Evolutionary conservation across 2,888 invertebrate species (phyloP).

Genomic region (Atrina japonica): DNA sequence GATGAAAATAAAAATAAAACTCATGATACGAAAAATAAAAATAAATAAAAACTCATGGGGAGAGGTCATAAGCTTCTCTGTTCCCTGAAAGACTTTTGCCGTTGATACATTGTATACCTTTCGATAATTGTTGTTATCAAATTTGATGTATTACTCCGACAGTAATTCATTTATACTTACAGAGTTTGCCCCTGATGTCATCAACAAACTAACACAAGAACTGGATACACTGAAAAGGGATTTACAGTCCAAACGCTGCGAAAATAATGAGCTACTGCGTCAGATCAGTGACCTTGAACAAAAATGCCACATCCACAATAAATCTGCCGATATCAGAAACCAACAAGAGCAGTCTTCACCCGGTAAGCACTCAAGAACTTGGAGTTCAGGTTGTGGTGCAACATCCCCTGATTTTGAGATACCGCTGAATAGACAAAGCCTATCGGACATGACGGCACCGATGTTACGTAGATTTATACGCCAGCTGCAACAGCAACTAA

Average conservation of each 20-base stretch:
- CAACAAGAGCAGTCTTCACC: background rate
- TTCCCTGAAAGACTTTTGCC: no score
- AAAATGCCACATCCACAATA: background rate
- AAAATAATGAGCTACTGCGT: slow-evolving; percentile 4
- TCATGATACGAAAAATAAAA: no score
- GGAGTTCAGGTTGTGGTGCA: slow-evolving; percentile 22
- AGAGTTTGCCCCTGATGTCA: no score
- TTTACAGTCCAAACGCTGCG: background rate
- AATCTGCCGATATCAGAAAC: background rate
- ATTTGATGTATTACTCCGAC: no score
- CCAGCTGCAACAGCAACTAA: slow-evolving; percentile 56
- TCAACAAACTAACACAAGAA: background rate
- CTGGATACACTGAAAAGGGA: slow-evolving; percentile 12
- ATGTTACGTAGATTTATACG: slow-evolving; percentile 55
- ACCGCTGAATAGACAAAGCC: slow-evolving; percentile 40
- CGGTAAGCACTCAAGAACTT: background rate
- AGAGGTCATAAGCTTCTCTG: no score
- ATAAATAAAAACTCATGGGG: no score
- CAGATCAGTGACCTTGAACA: slow-evolving; percentile 11
- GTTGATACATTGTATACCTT: no score
- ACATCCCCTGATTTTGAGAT: slow-evolving; percentile 33
- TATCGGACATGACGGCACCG: slow-evolving; percentile 52
- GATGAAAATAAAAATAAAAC: no score
- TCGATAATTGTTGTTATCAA: no score
- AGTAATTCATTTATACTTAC: no score